Base-by-base conservation (phyloP, 2,113 vertebrate species). In the Gnathonemus longibarbis region DNA sequence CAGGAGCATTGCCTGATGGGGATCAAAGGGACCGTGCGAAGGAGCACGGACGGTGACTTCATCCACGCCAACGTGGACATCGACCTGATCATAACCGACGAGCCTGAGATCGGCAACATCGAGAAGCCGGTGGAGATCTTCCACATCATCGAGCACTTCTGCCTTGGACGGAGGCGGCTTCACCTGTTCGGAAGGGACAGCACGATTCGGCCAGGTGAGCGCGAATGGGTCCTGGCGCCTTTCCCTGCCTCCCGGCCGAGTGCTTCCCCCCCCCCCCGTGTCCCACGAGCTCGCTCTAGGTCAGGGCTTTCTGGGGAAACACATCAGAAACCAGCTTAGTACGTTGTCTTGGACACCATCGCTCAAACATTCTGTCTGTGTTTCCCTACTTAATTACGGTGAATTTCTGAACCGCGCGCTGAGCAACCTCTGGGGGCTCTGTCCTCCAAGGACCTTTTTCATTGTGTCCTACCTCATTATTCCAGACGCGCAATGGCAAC, bases 1-100 rank as follows among this genome's bases (percentile, higher is more conserved):
- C 74, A 99, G 98, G 98, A 99, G 90, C 98, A 99, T 91, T 99
- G 98, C 94, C 96, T 99, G 17, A 99, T 99, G 98, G 98, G 98
- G 83, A 99, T 99, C 92, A 99, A 98, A 94, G 98, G 98, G 85
- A 99, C 98, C 0, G 98, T 99, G 58, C 96, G 98, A 5, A 95
- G 98, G 88, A 99, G 98, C 90, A 98, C 97, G 0, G 98, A 99
- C 0, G 98, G 98, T 0, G 98, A 99, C 93, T 99, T 99, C 94
- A 99, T 99, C 93, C 98, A 99, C 13, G 98, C 98, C 39, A 99
- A 99, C 1, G 98, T 99, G 1, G 98, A 99, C 91, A 99, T 99
- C 86, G 98, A 99, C 94, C 95, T 99, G 42, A 99, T 99, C 91
- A 99, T 99, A 91, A 99, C 98, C 0, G 98, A 99, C 90, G 98